A percentile compares a stretch with the other conserved stretches of the same genome.
Evolutionary conservation across 1,140 invertebrate species (phyloP).

Genomic region (Brachionus paranguensis): DNA sequence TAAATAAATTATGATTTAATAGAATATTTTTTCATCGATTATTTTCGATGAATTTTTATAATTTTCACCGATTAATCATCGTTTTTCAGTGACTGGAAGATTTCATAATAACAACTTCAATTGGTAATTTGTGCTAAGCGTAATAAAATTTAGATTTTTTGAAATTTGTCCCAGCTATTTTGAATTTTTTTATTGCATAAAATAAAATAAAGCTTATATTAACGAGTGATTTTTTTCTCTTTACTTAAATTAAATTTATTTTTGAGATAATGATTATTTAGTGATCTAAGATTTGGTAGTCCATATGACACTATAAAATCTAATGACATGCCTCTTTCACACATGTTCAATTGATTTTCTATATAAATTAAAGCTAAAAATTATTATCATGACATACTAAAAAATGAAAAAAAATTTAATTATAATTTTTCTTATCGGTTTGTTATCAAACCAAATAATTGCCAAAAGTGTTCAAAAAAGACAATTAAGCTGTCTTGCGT

Average conservation of each 20-base stretch:
- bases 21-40: no score
- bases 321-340: background rate
- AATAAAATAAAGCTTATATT: no score
- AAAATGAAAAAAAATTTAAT: background rate
- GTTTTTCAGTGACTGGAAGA: no score
- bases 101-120: no score
- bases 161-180: no score
- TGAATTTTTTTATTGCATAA: no score
- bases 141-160: no score
- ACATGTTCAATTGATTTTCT: background rate
- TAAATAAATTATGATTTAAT: no score
- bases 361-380: background rate
- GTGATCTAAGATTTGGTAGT: background rate
- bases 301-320: background rate
- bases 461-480: background rate
- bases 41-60: no score
- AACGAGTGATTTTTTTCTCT: background rate
- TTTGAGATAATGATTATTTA: background rate
- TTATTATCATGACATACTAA: background rate
- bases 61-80: no score
- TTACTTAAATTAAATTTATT: background rate
- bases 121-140: no score
- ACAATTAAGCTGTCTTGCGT: slow-evolving; percentile 21
- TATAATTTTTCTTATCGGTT: background rate
- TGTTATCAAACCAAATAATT: background rate